Conservation (phyloP, 2,888 invertebrate species). For the Netelia melanura region DNA sequence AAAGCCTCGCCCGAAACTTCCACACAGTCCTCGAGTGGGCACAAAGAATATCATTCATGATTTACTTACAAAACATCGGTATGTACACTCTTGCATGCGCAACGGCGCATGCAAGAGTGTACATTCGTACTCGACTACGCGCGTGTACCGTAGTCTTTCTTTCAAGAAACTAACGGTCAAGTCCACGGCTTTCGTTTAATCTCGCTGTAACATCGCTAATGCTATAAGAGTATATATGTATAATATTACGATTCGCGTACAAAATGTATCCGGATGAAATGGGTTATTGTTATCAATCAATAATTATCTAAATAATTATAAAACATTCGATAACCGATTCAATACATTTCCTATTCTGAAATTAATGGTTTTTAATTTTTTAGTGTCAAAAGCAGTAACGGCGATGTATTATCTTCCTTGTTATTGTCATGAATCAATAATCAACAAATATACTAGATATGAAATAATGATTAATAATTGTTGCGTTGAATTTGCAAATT, state of each 20-base stretch:
- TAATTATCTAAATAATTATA: not conserved
- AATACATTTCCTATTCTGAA: too few species aligned
- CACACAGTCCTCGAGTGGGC: conserved; percentile 8
- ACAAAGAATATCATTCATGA: conserved; percentile 66
- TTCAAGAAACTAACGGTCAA: conserved; percentile 35
- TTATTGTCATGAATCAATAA: too few species aligned
- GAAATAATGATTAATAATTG: too few species aligned
- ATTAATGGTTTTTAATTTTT: too few species aligned
- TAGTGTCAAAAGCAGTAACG: too few species aligned
- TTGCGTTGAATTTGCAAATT: too few species aligned
- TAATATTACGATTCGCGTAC: not conserved
- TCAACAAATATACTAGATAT: too few species aligned
- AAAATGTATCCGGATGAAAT: not conserved
- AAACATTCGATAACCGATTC: too few species aligned
- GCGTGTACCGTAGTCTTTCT: not conserved
- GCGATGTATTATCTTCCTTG: too few species aligned
- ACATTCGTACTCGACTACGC: conserved; percentile 14
- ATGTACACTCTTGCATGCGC: too few species aligned
- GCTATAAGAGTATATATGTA: not conserved
- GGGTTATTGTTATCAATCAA: not conserved
- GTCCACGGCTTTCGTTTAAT: conserved; percentile 31
- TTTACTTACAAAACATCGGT: conserved; percentile 11
- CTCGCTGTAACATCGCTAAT: not conserved
- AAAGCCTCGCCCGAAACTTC: conserved; percentile 36
- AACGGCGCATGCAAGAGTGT: not conserved